phyloP scores from a whole-genome alignment of 2,113 vertebrate genomes.

The Corvus moneduloides region DNA sequence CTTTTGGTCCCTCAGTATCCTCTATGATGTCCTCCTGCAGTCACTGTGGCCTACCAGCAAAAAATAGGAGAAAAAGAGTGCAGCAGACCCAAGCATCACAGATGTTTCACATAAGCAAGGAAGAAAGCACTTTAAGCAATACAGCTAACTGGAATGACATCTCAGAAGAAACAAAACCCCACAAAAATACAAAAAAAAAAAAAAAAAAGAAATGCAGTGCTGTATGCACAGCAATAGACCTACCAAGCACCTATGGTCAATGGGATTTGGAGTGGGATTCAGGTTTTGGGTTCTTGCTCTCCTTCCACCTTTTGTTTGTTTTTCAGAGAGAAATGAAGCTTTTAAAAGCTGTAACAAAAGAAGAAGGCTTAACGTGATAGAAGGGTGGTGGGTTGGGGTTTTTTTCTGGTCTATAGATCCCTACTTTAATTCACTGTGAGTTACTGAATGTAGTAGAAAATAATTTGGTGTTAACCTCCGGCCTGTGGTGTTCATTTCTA shows the following conservation, averaged over 20 bases:
- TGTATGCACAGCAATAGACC: neutral
- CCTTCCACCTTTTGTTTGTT: neutral
- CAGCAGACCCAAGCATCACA: neutral
- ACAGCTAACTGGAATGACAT: neutral
- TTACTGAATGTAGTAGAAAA: neutral
- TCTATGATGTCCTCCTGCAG: neutral
- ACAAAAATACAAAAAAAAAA: too few relatives aligned
- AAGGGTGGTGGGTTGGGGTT: fast-evolving
- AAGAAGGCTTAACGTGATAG: neutral
- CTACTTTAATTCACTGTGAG: neutral
- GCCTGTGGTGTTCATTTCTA: neutral
- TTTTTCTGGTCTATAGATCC: neutral
- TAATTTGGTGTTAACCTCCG: neutral
- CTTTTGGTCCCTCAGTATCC: neutral
- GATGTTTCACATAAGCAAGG: neutral
- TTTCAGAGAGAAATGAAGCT: neutral
- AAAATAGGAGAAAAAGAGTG: neutral
- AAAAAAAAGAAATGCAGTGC: neutral
- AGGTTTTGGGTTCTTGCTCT: neutral
- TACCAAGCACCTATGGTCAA: fast-evolving
- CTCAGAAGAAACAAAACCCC: neutral
- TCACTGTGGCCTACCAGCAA: neutral
- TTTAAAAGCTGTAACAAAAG: neutral
- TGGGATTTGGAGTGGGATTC: neutral
- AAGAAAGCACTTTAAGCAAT: neutral